Conservation (phyloP, 2,113 vertebrate genomes). For the Amphiprion percula region DNA sequence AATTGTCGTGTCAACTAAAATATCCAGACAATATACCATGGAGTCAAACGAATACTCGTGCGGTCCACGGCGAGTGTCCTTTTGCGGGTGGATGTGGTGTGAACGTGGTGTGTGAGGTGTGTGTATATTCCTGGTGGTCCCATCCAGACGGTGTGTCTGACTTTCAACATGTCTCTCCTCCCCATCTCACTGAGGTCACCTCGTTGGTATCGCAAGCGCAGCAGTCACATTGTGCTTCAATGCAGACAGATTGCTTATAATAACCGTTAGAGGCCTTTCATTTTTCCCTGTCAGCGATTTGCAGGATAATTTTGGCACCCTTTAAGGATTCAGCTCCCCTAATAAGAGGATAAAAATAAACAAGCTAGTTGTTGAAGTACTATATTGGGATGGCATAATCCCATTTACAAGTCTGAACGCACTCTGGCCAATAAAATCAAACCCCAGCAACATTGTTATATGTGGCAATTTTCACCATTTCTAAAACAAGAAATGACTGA, state of each 20-base stretch:
- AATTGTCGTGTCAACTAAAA: background rate
- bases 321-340: constrained; percentile 84
- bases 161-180: constrained; percentile 77
- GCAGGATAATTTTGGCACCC: constrained; percentile 87
- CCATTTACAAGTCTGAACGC: constrained; percentile 85
- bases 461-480: constrained; percentile 85
- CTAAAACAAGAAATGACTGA: constrained; percentile 81
- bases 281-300: constrained; percentile 88
- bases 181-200: constrained; percentile 82
- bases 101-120: constrained; percentile 29
- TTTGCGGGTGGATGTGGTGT: constrained; percentile 31
- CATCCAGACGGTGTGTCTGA: constrained; percentile 79
- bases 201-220: constrained; percentile 85
- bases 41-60: background rate
- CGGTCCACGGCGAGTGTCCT: constrained; percentile 31
- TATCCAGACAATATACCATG: background rate
- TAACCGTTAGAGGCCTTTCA: constrained; percentile 87
- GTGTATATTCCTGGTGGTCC: constrained; percentile 73
- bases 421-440: constrained; percentile 81
- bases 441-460: constrained; percentile 76
- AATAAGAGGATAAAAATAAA: constrained; percentile 90
- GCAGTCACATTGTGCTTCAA: constrained; percentile 86
- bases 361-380: constrained; percentile 83
- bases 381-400: constrained; percentile 88
- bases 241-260: constrained; percentile 88